Evolutionary conservation across 2,888 invertebrate species (phyloP), one percentile per base, ranked within the genome.

Genomic region (Leptinotarsa tumamoca): DNA sequence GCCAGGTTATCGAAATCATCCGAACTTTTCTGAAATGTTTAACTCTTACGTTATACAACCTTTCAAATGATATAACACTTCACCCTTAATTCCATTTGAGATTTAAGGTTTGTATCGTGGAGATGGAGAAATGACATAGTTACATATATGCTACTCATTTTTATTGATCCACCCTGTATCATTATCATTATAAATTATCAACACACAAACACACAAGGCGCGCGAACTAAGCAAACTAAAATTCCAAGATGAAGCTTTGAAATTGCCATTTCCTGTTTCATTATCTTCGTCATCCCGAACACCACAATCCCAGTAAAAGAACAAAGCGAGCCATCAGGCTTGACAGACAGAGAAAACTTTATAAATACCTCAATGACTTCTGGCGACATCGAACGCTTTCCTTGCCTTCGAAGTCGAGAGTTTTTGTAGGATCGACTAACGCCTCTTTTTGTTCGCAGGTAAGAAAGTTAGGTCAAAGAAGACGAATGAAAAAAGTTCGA

Each of bases 381-480:
- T 23, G 58, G 23, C 58, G 58, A 58, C 58, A 58, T 14, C 27
- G 23, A 23, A 58, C 58, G 21, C 58, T 58, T 58, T 58, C 58
- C 58, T 23, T 23, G 10, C 21, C 15, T 15, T 58, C 21, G 7
- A 21, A 21, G 23, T 58, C 21, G 58, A 58, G 15, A 58, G 58
- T 58, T 58, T 58, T 58, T 27, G 58, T 58, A 4, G 23, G 27
- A 23, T 58, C 17, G 58, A 23, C 58, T 23, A 23, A 58, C 58
- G 58, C 58, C 58, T 21, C 23, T 27, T 23, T 58, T 27, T 23
- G 58, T 58, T 23, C 15, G 23, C 58, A 58, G 58, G 58, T 58
- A 58, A 23, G 58, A 58, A 58, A 27, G 21, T 23, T 23, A 13
- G 58, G 15, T 58, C 4, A 4, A 14, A 23, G 15, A 58, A 21